These are phyloP conservation scores for Iselma pallidipennis DNA, from an alignment of 2,888 invertebrate species.

Conservation along the genomic window DNA sequence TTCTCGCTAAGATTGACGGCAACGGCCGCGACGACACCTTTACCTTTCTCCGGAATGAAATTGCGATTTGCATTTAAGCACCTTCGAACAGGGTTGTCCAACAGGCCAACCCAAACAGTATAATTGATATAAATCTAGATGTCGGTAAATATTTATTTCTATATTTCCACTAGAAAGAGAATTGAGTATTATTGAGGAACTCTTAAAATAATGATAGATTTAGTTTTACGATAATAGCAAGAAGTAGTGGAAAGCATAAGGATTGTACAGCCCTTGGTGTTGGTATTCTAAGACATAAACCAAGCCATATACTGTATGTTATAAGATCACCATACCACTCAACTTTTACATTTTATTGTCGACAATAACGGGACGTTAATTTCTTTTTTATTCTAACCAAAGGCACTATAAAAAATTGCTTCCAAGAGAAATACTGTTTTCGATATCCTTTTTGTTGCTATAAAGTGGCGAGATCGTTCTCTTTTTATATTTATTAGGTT, in stretches of 20 bases:
- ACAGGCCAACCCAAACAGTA: background rate
- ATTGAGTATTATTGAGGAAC: background rate
- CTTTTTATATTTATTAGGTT: constrained; percentile 21
- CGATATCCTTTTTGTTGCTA: constrained; percentile 26
- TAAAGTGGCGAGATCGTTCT: constrained; percentile 24
- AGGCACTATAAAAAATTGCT: constrained; percentile 37
- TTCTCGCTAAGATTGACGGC: constrained; percentile 14
- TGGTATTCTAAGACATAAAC: constrained; percentile 24
- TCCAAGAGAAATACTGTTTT: constrained; percentile 13
- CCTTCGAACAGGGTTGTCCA: constrained; percentile 6
- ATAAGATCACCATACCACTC: constrained; percentile 44
- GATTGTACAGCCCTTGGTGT: constrained; percentile 14
- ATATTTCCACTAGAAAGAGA: background rate
- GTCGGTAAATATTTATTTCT: too few species aligned
- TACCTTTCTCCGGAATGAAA: constrained; percentile 8
- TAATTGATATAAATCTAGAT: background rate
- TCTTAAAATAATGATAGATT: background rate
- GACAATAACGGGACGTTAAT: constrained; percentile 37
- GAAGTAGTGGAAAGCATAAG: background rate
- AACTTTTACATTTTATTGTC: constrained; percentile 41
- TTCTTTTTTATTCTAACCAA: constrained; percentile 38
- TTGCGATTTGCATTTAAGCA: constrained; percentile 13
- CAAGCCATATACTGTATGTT: constrained; percentile 32
- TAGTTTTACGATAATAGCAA: background rate
- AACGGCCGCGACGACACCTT: too few species aligned